Evolutionary conservation across 2,797 vertebrate genomes (phyloP).

Genomic region (Clamator glandarius): DNA sequence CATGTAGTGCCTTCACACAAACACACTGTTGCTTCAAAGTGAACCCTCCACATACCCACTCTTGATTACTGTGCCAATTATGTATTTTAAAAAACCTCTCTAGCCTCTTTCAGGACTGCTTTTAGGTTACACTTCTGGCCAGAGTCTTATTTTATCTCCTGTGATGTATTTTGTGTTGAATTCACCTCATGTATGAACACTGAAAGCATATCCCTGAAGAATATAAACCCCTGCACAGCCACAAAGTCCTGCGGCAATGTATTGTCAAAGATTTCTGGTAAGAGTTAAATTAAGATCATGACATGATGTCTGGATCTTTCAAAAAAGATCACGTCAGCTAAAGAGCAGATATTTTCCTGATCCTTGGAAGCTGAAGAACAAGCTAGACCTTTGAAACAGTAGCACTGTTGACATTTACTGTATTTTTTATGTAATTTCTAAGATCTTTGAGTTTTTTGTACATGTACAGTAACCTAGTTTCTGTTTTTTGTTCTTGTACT

Average conservation of each 20-base stretch:
- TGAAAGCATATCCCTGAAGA: not conserved
- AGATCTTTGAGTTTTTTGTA: not conserved
- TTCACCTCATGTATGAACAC: not conserved
- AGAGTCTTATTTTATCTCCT: not conserved
- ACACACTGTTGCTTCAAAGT: not conserved
- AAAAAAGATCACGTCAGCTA: not conserved
- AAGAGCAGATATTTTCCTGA: not conserved
- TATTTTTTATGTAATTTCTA: not conserved
- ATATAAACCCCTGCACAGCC: not conserved
- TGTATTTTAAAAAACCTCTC: not conserved
- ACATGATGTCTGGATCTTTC: not conserved
- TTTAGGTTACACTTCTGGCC: not conserved
- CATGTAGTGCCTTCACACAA: not conserved
- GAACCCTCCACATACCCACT: not conserved
- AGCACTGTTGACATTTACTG: not conserved
- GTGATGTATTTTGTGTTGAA: not conserved
- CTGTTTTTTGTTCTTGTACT: too few species aligned
- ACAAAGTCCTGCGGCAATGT: fast-evolving
- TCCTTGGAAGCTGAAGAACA: not conserved
- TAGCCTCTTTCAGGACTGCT: not conserved
- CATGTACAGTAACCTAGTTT: too few species aligned
- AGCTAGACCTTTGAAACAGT: not conserved
- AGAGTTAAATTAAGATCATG: conserved; percentile 27
- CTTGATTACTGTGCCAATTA: not conserved
- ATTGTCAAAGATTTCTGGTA: not conserved